phyloP scores from a whole-genome alignment of 2,113 vertebrate species.

The Toxotes chatareus region DNA sequence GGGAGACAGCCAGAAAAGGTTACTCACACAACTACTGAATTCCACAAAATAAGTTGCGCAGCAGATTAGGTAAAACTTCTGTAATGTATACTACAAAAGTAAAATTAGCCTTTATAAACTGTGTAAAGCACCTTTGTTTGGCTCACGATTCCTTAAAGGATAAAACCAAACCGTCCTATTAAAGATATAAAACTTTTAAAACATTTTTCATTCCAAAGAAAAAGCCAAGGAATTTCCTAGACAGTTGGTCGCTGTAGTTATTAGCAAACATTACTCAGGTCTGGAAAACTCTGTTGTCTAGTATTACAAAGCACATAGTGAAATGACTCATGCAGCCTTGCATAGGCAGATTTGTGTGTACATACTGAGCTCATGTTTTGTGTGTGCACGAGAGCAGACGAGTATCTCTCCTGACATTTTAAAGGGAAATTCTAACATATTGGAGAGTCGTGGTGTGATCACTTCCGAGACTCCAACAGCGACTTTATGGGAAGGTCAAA shows the following conservation, averaged over 20 bases:
- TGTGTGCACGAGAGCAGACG: not conserved
- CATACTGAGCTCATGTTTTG: not conserved
- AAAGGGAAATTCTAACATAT: conserved; percentile 48
- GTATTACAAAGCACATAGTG: not conserved
- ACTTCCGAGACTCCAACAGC: conserved; percentile 19
- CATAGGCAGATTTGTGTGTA: not conserved
- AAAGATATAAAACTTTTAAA: too few species aligned
- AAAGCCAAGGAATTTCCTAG: not conserved
- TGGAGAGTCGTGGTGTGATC: conserved; percentile 5
- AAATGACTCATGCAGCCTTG: not conserved
- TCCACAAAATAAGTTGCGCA: conserved; percentile 33
- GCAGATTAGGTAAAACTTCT: conserved; percentile 24
- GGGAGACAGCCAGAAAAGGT: conserved; percentile 62
- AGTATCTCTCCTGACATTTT: conserved; percentile 30
- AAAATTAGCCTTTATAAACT: not conserved
- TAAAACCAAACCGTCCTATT: too few species aligned
- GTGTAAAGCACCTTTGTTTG: too few species aligned
- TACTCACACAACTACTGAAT: conserved; percentile 52
- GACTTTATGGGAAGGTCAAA: conserved; percentile 65
- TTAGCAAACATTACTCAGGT: too few species aligned
- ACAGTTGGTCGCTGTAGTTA: not conserved
- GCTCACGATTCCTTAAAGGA: not conserved
- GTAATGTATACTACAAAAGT: conserved; percentile 5
- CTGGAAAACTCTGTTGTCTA: not conserved
- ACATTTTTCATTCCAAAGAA: too few species aligned